These are phyloP conservation scores for Diaprepes abbreviatus DNA, from an alignment of 2,888 invertebrate species.

Conservation along the genomic window DNA sequence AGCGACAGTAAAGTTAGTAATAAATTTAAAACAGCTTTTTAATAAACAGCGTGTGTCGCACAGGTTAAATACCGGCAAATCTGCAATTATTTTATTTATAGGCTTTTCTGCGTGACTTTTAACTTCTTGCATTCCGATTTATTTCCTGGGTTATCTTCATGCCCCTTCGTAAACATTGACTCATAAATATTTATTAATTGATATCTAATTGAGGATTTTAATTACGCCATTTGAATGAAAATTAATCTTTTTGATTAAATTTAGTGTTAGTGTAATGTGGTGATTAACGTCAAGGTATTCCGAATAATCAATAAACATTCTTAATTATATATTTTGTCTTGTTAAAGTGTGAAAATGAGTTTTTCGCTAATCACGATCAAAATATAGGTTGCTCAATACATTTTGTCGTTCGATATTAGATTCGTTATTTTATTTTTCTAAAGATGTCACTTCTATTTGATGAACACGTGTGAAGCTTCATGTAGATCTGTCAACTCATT, in stretches of 20 bases:
- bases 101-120: conserved; percentile 15
- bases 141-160: conserved; percentile 12
- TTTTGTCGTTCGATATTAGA: no score
- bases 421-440: no score
- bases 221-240: neutral
- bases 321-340: no score
- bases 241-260: neutral
- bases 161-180: neutral
- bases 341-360: no score
- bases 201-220: no score
- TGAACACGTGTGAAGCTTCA: no score
- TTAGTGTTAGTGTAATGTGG: neutral
- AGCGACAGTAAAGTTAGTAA: neutral
- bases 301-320: no score
- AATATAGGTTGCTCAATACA: no score
- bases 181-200: no score
- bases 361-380: no score
- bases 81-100: conserved; percentile 18
- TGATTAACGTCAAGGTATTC: neutral
- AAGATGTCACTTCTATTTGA: no score
- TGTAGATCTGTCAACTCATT: no score
- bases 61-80: conserved; percentile 23
- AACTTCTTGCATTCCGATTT: conserved; percentile 14
- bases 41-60: conserved; percentile 16
- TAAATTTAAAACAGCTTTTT: conserved; percentile 23